Evolutionary conservation across 1,140 invertebrate genomes (phyloP).

Genomic region (Micrasema minimum): DNA sequence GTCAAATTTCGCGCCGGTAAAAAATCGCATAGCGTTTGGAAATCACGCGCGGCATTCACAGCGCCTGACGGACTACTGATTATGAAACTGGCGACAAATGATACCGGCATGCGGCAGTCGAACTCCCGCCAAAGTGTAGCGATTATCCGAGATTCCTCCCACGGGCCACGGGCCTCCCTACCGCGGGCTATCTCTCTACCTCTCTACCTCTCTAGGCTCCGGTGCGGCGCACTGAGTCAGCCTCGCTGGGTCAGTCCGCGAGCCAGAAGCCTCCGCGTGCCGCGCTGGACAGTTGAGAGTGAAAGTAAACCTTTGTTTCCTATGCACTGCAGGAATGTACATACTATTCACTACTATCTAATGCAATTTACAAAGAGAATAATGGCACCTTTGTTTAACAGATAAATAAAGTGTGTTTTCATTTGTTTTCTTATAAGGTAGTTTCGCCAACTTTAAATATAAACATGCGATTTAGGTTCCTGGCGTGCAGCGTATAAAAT

Average conservation of each 20-base stretch:
- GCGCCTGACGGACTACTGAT: conserved; percentile 47
- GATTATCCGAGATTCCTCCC: conserved; percentile 30
- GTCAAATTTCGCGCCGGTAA: conserved; percentile 41
- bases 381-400: neutral
- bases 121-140: conserved; percentile 40
- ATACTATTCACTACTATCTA: neutral
- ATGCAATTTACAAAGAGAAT: neutral
- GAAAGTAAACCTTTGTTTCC: conserved; percentile 51
- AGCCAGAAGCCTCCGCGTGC: no score
- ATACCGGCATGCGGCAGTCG: conserved; percentile 24
- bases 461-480: neutral
- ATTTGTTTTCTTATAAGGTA: no score
- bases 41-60: conserved; percentile 37
- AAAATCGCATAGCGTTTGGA: neutral
- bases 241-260: neutral
- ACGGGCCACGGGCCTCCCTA: conserved; percentile 2
- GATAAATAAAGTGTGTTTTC: neutral
- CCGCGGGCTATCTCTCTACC: no score
- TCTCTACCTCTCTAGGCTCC: no score
- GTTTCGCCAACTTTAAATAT: no score
- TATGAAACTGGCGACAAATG: conserved; percentile 41
- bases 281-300: conserved; percentile 32
- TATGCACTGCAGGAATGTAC: conserved; percentile 16
- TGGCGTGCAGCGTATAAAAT: no score
- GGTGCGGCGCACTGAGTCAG: no score